These are phyloP conservation scores for Epinephelus lanceolatus DNA, from an alignment of 2,113 vertebrate genomes.

Conservation along the genomic window DNA sequence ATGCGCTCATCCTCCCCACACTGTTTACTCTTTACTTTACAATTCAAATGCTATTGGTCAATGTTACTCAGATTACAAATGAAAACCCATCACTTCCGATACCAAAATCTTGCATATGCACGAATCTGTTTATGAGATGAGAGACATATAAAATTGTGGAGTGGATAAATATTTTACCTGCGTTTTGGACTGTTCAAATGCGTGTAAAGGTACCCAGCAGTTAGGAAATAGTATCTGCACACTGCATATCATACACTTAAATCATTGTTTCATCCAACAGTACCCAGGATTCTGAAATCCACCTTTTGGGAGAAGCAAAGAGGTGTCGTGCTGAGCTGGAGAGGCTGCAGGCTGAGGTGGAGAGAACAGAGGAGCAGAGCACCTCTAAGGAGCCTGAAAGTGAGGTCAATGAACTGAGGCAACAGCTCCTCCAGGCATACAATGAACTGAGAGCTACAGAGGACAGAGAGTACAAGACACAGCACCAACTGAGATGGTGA, in stretches of 20 bases:
- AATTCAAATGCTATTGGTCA: too few species aligned
- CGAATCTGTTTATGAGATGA: too few species aligned
- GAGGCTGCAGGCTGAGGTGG: slow-evolving; percentile 74
- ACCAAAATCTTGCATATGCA: too few species aligned
- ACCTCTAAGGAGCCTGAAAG: slow-evolving; percentile 64
- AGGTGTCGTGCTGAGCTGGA: slow-evolving; percentile 81
- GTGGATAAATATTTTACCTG: background rate
- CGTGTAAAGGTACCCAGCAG: background rate
- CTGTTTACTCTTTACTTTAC: too few species aligned
- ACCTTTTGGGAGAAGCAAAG: slow-evolving; percentile 88
- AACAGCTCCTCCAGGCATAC: slow-evolving; percentile 71
- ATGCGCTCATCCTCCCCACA: too few species aligned
- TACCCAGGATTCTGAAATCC: slow-evolving; percentile 89
- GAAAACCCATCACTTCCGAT: too few species aligned
- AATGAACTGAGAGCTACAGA: slow-evolving; percentile 70
- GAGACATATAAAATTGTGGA: background rate
- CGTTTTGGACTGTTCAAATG: background rate
- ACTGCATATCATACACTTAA: background rate
- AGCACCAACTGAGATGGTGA: slow-evolving; percentile 72
- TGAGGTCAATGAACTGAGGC: slow-evolving; percentile 76
- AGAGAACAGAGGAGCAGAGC: slow-evolving; percentile 59
- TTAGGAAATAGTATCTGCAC: background rate
- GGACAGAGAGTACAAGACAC: slow-evolving; percentile 67
- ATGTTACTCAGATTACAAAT: too few species aligned
- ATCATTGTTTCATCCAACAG: slow-evolving; percentile 73